Base-by-base conservation (phyloP, 2,888 invertebrate genomes). In the Phortica magna region DNA sequence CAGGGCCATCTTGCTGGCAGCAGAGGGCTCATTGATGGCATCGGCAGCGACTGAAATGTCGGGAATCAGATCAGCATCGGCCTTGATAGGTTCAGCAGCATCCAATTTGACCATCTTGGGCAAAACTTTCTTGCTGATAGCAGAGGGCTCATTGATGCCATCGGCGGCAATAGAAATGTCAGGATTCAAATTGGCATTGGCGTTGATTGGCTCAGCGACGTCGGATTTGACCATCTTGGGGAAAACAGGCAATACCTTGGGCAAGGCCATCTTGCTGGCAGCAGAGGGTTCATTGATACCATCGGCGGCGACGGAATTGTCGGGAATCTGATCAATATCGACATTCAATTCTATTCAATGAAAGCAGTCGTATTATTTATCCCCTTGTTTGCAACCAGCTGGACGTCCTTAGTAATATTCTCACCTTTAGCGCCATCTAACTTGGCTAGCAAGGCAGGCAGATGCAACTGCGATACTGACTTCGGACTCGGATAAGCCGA, bases 221-320 rank as follows among this genome's bases (percentile, higher is more conserved):
- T 10, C 61, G 12, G 22, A 19, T 17, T 77, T 77, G 1, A 83
- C 80, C 81, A 85, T 84, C 7, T 80, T 74, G 7, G 80, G 78
- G 31, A 31, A 31, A 31, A 4, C 31, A 31, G 9, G 9, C 1
- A 48, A 2, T 2, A 48, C 48, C 48, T 48, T 48, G 48, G 48
- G 48, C 48, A 48, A 14, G 9, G 48, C 14, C 9, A 48, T 48
- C 14, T 48, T 48, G 48, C 48, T 48, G 9, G 10, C 48, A 14
- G 10, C 48, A 48, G 48, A 9, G 9, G 48, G 14, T 1, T 9
- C 48, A 48, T 14, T 14, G 14, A 55, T 72, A 17, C 75, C 80
- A 73, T 80, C 80, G 65, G 78, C 78, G 43, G 59, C 65, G 1
- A 31, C 73, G 10, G 80, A 80, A 61, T 78, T 81, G 9, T 82